Percentiles rank a stretch among this genome's conserved stretches.
Conservation (phyloP, 2,888 invertebrate species). For the Prosapia bicincta region DNA sequence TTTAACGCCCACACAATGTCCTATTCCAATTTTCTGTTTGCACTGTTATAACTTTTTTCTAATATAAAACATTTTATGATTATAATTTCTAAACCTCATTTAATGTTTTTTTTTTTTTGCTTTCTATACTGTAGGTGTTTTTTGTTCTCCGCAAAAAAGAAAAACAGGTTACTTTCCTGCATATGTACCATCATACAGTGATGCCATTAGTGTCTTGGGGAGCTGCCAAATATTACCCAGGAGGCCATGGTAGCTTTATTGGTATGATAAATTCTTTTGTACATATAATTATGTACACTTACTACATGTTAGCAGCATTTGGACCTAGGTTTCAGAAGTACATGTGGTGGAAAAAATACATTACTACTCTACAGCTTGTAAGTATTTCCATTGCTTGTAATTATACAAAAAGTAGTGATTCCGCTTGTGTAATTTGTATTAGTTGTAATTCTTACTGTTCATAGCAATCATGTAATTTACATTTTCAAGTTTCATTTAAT, state of each 20-base stretch:
- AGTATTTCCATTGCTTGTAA: too few species aligned
- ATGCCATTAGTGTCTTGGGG: conserved; percentile 44
- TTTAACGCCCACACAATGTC: too few species aligned
- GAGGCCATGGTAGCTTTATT: conserved; percentile 43
- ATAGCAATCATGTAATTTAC: too few species aligned
- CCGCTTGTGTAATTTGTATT: too few species aligned
- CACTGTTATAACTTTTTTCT: too few species aligned
- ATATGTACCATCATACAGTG: conserved; percentile 51
- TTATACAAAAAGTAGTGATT: too few species aligned
- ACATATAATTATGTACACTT: conserved; percentile 43
- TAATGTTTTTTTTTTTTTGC: too few species aligned
- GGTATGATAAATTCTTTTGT: conserved; percentile 47
- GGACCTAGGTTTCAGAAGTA: conserved; percentile 42
- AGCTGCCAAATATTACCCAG: conserved; percentile 51
- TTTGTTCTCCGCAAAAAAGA: conserved; percentile 53
- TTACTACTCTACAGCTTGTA: conserved; percentile 43
- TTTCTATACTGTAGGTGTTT: conserved; percentile 44
- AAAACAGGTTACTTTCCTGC: conserved; percentile 52
- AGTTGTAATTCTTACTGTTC: too few species aligned
- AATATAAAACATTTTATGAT: too few species aligned
- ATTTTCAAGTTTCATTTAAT: too few species aligned
- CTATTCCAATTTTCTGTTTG: too few species aligned
- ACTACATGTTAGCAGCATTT: conserved; percentile 43
- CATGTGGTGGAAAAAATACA: conserved; percentile 44
- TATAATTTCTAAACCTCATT: too few species aligned